Base-by-base conservation (phyloP, 2,888 invertebrate species). In the Chrysolina oricalcia region DNA sequence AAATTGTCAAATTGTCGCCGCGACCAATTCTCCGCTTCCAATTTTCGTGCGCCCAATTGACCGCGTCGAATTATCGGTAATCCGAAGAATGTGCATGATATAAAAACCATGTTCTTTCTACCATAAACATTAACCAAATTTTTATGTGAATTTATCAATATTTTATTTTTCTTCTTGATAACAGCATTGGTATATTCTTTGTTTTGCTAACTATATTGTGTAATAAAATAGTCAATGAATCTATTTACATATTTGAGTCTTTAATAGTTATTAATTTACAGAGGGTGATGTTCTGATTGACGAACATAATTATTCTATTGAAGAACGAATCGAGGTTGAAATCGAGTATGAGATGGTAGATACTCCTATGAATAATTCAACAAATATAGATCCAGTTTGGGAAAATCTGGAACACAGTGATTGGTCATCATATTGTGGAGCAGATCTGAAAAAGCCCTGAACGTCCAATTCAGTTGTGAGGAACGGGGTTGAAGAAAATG, bases 401-500 rank as follows among this genome's bases (percentile, higher is more conserved):
- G 50, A 50, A 50, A 50, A 50, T 50, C 2, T 17, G 50, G 50
- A 50, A 50, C 50, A 50, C 50, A 50, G 50, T 50, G 50, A 50
- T 8, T 50, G 50, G 50, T 50, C 50, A 50, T 50, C 50, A 50
- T 50, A 17, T 50, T 17, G 50, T 50, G 50, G 50, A 50, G 50
- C 50, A 50, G n/a, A 50, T 50, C n/a, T 50, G 50, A 17, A 50
- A 50, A 50, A n/a, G 17, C 50, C 50, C 50, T 1, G 1, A 50
- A 50, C 15, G n/a, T 10, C 8, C 17, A 50, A 50, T 50, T 50
- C 3, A 50, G 50, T 2, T 50, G 50, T 50, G 17, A 50, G 13
- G 13, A 48, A 48, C 13, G 48, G 48, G 13, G 13, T 15, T 48
- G 4, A 48, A 48, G 4, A 48, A n/a, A 48, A 48, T 15, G 13